Evolutionary conservation across 2,888 invertebrate species (phyloP).

Genomic region (Drosophila paramelanica): DNA sequence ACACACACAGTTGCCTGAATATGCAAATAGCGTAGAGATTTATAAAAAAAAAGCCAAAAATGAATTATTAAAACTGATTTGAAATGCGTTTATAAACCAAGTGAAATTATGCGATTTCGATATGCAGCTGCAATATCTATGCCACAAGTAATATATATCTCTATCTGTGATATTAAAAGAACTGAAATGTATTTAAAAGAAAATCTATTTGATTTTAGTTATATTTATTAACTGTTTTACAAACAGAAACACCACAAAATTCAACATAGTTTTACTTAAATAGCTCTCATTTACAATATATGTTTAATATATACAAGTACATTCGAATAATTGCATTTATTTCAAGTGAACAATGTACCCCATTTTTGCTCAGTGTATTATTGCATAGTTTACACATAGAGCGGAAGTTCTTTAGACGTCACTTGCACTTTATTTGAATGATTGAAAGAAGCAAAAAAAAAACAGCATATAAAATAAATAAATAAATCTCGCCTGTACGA

Average conservation of each 20-base stretch:
- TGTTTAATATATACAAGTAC: no score
- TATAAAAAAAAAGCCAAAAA: constrained; percentile 20
- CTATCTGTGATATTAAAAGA: background rate
- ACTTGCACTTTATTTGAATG: constrained; percentile 51
- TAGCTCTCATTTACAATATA: no score
- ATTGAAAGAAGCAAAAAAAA: constrained; percentile 10
- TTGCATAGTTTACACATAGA: constrained; percentile 25
- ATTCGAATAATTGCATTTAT: no score
- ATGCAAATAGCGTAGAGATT: constrained; percentile 43
- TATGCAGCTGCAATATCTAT: constrained; percentile 14
- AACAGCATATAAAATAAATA: background rate
- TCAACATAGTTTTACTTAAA: no score
- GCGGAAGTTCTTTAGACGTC: constrained; percentile 57
- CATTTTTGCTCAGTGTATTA: constrained; percentile 20
- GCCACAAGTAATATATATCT: background rate
- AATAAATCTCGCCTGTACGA: background rate
- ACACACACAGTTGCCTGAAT: constrained; percentile 18
- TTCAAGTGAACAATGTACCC: no score
- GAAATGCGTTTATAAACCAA: constrained; percentile 28
- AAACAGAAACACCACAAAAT: no score
- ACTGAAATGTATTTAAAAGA: background rate
- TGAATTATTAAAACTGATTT: constrained; percentile 41
- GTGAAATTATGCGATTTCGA: constrained; percentile 16
- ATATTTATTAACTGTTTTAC: no score
- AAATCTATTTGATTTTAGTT: no score